These are phyloP conservation scores for Dromiciops gliroides DNA, from an alignment of 2,113 vertebrate species.

Conservation along the genomic window DNA sequence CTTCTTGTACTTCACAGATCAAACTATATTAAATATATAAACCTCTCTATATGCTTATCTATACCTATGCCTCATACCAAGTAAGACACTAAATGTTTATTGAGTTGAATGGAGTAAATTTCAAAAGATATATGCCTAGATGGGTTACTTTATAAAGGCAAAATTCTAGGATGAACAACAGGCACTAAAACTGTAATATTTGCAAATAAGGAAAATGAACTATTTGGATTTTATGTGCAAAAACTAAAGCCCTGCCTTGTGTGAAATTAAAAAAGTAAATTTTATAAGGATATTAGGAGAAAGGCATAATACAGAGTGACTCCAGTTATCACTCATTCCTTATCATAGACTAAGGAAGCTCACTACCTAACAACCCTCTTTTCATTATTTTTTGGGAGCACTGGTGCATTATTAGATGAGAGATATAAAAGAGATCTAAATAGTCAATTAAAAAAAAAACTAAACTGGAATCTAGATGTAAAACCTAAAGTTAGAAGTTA, in stretches of 20 bases:
- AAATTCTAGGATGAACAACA: background rate
- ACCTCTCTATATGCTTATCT: background rate
- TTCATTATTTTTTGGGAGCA: background rate
- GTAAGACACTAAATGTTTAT: background rate
- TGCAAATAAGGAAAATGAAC: constrained; percentile 34
- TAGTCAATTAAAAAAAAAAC: background rate
- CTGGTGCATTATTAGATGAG: background rate
- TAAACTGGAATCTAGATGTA: background rate
- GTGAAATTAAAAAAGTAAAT: constrained; percentile 17
- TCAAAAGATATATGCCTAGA: background rate
- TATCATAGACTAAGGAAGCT: background rate
- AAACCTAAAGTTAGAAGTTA: background rate
- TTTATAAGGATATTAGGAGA: background rate
- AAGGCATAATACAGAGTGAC: background rate
- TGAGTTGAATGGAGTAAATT: background rate
- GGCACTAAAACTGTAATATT: background rate
- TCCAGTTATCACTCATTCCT: background rate
- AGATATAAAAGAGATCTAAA: background rate
- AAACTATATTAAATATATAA: background rate
- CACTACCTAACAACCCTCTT: background rate
- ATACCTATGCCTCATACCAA: background rate
- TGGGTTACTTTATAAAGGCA: background rate
- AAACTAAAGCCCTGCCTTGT: constrained; percentile 10
- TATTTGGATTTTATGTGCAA: constrained; percentile 9
- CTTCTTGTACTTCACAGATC: background rate